Evolutionary conservation across 2,113 vertebrate species (phyloP), one percentile per base, ranked within the genome.

Genomic region (Cyphomyrus plagiostoma): DNA sequence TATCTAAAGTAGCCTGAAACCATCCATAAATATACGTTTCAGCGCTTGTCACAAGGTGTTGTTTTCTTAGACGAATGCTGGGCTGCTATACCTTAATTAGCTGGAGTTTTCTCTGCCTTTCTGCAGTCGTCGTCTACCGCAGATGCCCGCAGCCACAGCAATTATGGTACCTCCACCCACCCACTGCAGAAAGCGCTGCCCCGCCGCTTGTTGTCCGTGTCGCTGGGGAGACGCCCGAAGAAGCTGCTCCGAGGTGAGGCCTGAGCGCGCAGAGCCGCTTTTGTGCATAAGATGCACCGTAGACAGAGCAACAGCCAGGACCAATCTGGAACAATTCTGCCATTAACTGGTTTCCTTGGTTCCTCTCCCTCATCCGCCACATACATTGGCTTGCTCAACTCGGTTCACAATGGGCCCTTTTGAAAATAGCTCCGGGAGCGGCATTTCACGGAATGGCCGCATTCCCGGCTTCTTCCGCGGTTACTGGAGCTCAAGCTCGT

Each of bases 321-420:
- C 23, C 50, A 87, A 19, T 48, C 85, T 53, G 49, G 48, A 49
- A 53, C 26, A 8, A 26, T 87, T 87, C 85, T 53, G 30, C 85
- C 85, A 53, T 35, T 50, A 86, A 86, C 45, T 86, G 46, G 84
- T 86, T 48, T 50, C 84, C 84, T 50, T 86, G 84, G 84, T 86
- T 86, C 46, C 84, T 86, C 21, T 49, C 83, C 39, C 77, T 45
- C 77, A 82, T 82, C 35, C 42, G 77, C 42, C 77, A 82, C 42
- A 45, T 82, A 82, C 83, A 42, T 86, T 46, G 19, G 48, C 84
- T 26, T 50, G 84, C 84, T 48, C 30, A 26, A 48, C 48, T 50
- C 49, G 8, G 84, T 7, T 49, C 84, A 86, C 84, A 86, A 86
- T 50, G 46, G 46, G 45, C 23, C 48, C 46, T 49, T 86, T 86